Base-by-base conservation (phyloP, 2,113 vertebrate genomes). In the Falcunculus frontatus region DNA sequence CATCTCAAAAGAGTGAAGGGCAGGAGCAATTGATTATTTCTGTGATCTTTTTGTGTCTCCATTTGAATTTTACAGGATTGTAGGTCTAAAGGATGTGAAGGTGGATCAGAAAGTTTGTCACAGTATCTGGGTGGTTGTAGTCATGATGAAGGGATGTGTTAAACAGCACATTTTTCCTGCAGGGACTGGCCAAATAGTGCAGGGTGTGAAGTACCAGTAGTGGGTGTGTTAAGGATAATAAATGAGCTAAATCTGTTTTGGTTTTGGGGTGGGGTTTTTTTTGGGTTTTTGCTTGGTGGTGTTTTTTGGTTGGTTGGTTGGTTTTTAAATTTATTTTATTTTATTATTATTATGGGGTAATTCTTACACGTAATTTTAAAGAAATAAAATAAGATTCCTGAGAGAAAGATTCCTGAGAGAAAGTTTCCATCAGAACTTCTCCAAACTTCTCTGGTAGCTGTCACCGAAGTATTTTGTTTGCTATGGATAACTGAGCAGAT, bases 111-210 rank as follows among this genome's bases (percentile, higher is more conserved):
- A 82, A 37, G 53, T 37, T 44, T 27, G 42, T 37, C 32, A 7
- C 35, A 16, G 14, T 29, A 2, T 35, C 30, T n/a, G 44, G 13
- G 53, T 78, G 14, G 11, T 6, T 42, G 23, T 21, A 37, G 52
- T 23, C 30, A 15, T 1, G 1, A 0, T 4, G 2, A 18, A 42
- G 30, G 52, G n/a, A 25, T 15, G 35, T 2, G 1, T 29, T 37
- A 33, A 10, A 7, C 9, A 29, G 59, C 4, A 6, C 13, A 0
- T 74, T 52, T 52, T n/a, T 67, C 37, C n/a, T 52, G 13, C 44
- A 55, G 39, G 23, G 32, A 35, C 16, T 35, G 57, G 17, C 47
- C 19, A 63, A 30, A 42, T 14, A n/a, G 33, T 55, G 20, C 19
- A 17, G n/a, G 14, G 15, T 52, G 29, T 47, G 50, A 93, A 87